phyloP scores from a whole-genome alignment of 2,888 invertebrate genomes.

The Ctenicera cuprea region DNA sequence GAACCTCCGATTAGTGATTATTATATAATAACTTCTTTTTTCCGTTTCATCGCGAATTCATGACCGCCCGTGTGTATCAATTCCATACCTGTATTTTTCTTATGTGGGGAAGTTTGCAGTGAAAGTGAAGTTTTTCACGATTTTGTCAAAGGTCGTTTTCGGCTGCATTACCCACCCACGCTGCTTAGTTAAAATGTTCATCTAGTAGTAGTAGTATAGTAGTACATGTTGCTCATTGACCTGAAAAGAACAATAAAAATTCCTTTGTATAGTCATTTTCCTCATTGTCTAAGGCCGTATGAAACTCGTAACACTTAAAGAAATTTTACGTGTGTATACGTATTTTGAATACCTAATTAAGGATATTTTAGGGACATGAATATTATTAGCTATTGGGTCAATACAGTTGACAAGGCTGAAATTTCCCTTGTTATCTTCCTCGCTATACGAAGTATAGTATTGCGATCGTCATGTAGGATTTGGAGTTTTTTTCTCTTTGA shows the following conservation, averaged over 20 bases:
- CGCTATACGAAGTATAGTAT: no score
- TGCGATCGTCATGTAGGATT: no score
- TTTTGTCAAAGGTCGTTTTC: conserved; percentile 37
- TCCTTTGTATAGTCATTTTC: conserved; percentile 30
- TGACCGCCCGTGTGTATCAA: no score
- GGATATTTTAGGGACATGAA: conserved; percentile 1
- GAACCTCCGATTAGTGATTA: conserved; percentile 1
- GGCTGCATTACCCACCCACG: neutral
- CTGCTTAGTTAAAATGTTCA: neutral
- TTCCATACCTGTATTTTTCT: neutral
- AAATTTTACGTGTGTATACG: neutral
- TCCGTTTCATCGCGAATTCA: neutral
- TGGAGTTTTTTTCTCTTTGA: no score
- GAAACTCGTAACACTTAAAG: conserved; percentile 1
- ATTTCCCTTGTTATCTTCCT: conserved; percentile 22
- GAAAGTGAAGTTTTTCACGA: conserved; percentile 40
- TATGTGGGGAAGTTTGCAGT: conserved; percentile 15
- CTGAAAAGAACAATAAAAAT: conserved; percentile 41
- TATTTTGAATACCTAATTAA: neutral
- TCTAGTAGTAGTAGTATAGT: neutral
- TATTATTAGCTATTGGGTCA: neutral
- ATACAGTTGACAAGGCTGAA: neutral
- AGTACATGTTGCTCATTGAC: conserved; percentile 21
- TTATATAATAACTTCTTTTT: conserved; percentile 7
- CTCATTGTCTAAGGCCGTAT: conserved; percentile 3